phyloP scores from a whole-genome alignment of 2,113 vertebrate genomes.

The Phaetusa simplex region DNA sequence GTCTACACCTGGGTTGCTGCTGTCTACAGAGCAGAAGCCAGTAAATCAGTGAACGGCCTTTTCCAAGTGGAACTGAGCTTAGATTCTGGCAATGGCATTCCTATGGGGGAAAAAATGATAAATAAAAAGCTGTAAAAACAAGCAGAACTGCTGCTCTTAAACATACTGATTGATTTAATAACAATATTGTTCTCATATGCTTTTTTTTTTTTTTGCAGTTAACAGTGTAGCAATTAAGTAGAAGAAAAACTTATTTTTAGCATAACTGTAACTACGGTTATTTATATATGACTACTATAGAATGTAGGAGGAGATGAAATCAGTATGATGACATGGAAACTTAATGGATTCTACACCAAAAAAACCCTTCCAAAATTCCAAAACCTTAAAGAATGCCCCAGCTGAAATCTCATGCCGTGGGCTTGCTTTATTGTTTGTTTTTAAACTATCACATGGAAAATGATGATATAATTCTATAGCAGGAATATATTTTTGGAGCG shows the following conservation, averaged over 20 bases:
- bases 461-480: not conserved
- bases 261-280: not conserved
- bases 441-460: conserved; percentile 1
- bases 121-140: not conserved
- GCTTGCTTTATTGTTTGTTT: not conserved
- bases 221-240: not conserved
- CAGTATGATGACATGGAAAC: not conserved
- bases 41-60: not conserved
- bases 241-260: not conserved
- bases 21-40: not conserved
- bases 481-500: not conserved
- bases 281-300: not conserved
- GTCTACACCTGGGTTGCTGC: not conserved
- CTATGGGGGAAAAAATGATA: not conserved
- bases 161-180: not conserved
- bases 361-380: not conserved
- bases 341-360: not conserved
- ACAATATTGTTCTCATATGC: not conserved
- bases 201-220: not conserved
- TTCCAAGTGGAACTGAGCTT: not conserved
- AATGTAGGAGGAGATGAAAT: not conserved
- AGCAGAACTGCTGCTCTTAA: not conserved
- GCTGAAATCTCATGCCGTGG: not conserved
- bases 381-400: not conserved
- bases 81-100: not conserved